These are phyloP conservation scores for Lerema accius DNA, from an alignment of 1,140 invertebrate species.

Conservation along the genomic window DNA sequence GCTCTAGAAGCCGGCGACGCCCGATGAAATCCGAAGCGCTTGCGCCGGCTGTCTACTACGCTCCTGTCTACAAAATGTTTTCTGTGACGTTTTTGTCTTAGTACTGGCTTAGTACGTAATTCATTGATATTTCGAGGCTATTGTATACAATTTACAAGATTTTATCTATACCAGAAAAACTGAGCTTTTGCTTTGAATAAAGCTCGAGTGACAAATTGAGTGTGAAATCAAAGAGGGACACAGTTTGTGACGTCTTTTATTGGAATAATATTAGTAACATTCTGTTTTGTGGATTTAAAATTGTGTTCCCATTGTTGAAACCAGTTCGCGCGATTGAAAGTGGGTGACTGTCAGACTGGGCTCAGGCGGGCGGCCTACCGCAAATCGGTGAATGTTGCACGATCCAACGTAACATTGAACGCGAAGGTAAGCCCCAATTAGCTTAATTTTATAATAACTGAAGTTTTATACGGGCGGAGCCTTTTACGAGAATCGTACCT, in stretches of 20 bases:
- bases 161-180: neutral
- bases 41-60: conserved; percentile 45
- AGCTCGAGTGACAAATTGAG: neutral
- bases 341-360: conserved; percentile 64
- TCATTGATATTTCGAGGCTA: conserved; percentile 62
- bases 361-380: conserved; percentile 49
- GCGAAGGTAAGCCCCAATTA: conserved; percentile 69
- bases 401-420: conserved; percentile 61
- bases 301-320: conserved; percentile 56
- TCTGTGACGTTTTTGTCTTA: conserved; percentile 57
- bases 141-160: conserved; percentile 29
- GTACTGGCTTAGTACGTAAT: no score
- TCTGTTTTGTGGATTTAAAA: conserved; percentile 38
- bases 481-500: neutral
- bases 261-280: neutral
- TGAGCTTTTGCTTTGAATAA: neutral
- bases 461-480: conserved; percentile 11
- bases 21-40: conserved; percentile 55
- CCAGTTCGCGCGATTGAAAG: conserved; percentile 66
- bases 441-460: conserved; percentile 56
- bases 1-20: conserved; percentile 45
- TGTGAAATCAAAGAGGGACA: neutral
- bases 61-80: conserved; percentile 41
- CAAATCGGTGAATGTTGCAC: conserved; percentile 56
- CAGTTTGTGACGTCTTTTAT: neutral